Evolutionary conservation across 2,888 invertebrate genomes (phyloP).

Genomic region (Marronus borbonicus): DNA sequence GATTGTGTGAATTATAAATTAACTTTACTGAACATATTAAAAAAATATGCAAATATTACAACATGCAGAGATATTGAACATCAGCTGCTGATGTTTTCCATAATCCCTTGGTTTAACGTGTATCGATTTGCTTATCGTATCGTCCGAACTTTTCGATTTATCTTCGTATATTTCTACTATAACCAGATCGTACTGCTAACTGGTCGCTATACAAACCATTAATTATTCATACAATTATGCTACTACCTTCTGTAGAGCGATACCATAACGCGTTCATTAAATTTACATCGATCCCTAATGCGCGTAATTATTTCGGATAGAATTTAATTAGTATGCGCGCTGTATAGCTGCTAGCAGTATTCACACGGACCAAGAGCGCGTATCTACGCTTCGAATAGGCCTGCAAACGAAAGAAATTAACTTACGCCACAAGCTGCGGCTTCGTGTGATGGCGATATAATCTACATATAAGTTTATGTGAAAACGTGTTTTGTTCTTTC

Average conservation of each 20-base stretch:
- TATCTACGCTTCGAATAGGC: background rate
- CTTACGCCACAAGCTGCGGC: background rate
- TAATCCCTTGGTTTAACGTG: no score
- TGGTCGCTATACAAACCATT: background rate
- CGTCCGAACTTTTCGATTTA: no score
- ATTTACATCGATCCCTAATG: constrained; percentile 35
- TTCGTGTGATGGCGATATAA: constrained; percentile 4
- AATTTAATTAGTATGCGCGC: constrained; percentile 29
- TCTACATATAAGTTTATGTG: background rate
- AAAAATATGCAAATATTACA: no score
- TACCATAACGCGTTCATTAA: constrained; percentile 27
- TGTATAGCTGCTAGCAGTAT: constrained; percentile 13
- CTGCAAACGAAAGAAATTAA: constrained; percentile 22
- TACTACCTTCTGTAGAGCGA: background rate
- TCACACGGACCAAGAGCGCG: background rate
- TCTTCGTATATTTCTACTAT: no score
- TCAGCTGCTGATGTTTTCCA: no score
- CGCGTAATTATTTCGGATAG: constrained; percentile 33
- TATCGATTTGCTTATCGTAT: no score
- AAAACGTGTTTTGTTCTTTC: no score
- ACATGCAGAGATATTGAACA: no score
- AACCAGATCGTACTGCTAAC: background rate
- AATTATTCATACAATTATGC: constrained; percentile 6
- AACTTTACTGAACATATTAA: no score
- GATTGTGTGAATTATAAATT: no score